Conservation (phyloP, 1,140 invertebrate species). For the Leucophenga varia region DNA sequence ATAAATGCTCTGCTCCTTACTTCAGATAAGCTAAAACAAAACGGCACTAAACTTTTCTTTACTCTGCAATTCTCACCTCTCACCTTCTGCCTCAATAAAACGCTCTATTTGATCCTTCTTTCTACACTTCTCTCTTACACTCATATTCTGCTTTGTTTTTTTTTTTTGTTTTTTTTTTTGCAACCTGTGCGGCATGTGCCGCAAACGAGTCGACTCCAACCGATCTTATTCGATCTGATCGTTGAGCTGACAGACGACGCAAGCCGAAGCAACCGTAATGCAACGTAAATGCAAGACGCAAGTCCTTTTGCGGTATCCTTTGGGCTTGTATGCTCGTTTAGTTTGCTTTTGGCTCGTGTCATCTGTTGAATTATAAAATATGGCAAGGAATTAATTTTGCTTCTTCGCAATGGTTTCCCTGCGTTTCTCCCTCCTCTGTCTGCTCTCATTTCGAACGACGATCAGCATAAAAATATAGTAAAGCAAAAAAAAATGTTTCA, state of each 20-base stretch:
- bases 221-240: slow-evolving; percentile 5
- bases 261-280: no score
- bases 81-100: no score
- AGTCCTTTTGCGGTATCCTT: slow-evolving; percentile 10
- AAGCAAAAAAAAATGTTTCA: no score
- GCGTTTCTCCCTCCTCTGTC: no score
- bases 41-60: slow-evolving; percentile 8
- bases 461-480: no score
- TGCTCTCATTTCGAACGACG: no score
- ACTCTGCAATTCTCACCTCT: no score
- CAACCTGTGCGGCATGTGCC: slow-evolving; percentile 41
- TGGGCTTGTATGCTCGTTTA: slow-evolving; percentile 4
- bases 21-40: slow-evolving; percentile 1
- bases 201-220: slow-evolving; percentile 35
- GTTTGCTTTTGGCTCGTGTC: slow-evolving; percentile 42
- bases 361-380: slow-evolving; percentile 55
- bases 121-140: no score
- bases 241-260: slow-evolving; percentile 7
- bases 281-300: no score
- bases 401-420: slow-evolving; percentile 2
- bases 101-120: no score
- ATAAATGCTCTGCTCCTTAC: neutral
- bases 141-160: slow-evolving; percentile 3
- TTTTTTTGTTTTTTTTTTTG: slow-evolving; percentile 11
- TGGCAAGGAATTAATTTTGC: slow-evolving; percentile 53